Evolutionary conservation across 1,140 invertebrate species (phyloP).

Genomic region (Cyrtorhinus lividipennis): DNA sequence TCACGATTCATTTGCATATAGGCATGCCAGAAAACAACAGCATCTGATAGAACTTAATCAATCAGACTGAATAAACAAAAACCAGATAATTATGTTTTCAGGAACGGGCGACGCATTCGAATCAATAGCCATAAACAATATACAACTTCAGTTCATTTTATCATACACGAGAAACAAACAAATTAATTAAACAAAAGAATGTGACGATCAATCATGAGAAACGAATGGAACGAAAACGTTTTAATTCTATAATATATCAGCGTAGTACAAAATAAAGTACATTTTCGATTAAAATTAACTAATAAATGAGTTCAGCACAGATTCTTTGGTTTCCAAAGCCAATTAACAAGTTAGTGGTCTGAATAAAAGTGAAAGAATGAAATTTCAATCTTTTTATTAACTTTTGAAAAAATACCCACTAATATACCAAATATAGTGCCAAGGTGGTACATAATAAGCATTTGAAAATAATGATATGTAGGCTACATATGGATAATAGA

Average conservation of each 20-base stretch:
- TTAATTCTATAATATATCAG: not conserved
- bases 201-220: not conserved
- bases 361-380: slow-evolving; percentile 7
- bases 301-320: not conserved
- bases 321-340: slow-evolving; percentile 4
- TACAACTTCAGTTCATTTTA: too few relatives aligned
- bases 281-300: not conserved
- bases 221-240: not conserved
- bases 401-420: slow-evolving; percentile 19
- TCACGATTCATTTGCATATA: too few relatives aligned
- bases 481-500: slow-evolving; percentile 19
- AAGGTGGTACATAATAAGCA: slow-evolving; percentile 19
- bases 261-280: slow-evolving; percentile 2
- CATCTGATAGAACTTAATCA: too few relatives aligned
- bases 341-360: slow-evolving; percentile 9
- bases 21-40: too few relatives aligned
- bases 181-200: too few relatives aligned
- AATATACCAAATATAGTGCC: slow-evolving; percentile 18
- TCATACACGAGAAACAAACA: too few relatives aligned
- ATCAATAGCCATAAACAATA: too few relatives aligned
- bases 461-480: slow-evolving; percentile 20
- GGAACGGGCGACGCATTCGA: too few relatives aligned
- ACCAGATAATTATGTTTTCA: too few relatives aligned
- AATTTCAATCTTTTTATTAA: slow-evolving; percentile 14
- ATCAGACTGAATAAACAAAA: too few relatives aligned